phyloP scores from a whole-genome alignment of 2,113 vertebrate genomes.

The Argyrosomus japonicus region DNA sequence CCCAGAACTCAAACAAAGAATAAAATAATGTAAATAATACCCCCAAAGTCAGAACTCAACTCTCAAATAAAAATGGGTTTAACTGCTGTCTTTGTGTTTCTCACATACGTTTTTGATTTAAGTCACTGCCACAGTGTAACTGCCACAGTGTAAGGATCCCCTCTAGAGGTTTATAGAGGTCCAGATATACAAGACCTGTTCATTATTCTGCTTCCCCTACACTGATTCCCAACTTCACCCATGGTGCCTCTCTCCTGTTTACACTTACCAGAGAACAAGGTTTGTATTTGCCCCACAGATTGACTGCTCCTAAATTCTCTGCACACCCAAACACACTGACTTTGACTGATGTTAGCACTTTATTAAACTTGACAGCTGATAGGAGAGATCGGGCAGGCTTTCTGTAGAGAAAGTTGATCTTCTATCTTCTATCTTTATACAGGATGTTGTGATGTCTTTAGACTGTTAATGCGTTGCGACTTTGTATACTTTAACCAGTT shows the following conservation, averaged over 20 bases:
- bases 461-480: too few relatives aligned
- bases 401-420: too few relatives aligned
- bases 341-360: background rate
- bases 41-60: slow-evolving; percentile 63
- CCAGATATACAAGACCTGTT: too few relatives aligned
- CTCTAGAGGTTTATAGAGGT: background rate
- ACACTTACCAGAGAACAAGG: background rate
- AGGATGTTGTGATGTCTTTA: too few relatives aligned
- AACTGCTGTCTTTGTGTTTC: slow-evolving; percentile 52
- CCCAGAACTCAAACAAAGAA: slow-evolving; percentile 40
- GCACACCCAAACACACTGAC: background rate
- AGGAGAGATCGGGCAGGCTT: background rate
- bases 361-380: background rate
- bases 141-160: background rate
- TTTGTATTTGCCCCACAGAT: background rate
- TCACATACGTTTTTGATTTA: background rate
- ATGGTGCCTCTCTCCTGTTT: background rate
- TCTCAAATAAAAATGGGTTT: slow-evolving; percentile 78
- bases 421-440: too few relatives aligned
- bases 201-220: background rate
- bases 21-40: slow-evolving; percentile 70
- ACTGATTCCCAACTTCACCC: background rate
- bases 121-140: background rate
- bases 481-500: too few relatives aligned
- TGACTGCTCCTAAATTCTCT: background rate